Evolutionary conservation across 2,888 invertebrate species (phyloP).

Genomic region (Eupithecia subfuscata): DNA sequence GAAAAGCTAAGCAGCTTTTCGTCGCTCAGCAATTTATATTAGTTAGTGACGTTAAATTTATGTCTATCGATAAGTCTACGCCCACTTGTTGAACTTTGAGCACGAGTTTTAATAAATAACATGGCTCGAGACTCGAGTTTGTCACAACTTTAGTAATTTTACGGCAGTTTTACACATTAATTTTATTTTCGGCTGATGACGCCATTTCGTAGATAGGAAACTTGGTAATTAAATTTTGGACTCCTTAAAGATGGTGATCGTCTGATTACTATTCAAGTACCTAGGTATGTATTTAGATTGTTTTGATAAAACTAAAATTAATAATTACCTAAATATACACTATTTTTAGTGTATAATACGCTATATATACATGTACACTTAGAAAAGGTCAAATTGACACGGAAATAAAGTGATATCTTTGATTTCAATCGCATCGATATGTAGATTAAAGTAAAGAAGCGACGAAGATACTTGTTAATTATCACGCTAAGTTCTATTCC

Average conservation of each 20-base stretch:
- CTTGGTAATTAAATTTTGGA: constrained; percentile 21
- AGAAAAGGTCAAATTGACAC: too few relatives aligned
- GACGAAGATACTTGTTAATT: too few relatives aligned
- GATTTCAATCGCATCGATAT: too few relatives aligned
- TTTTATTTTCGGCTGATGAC: constrained; percentile 45
- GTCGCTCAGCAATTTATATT: constrained; percentile 1
- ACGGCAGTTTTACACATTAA: constrained; percentile 50
- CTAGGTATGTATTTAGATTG: too few relatives aligned
- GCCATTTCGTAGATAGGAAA: constrained; percentile 20
- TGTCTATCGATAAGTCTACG: constrained; percentile 3
- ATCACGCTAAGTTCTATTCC: too few relatives aligned
- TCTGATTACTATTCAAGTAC: too few relatives aligned
- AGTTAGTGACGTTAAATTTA: neutral
- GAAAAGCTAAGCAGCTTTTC: neutral
- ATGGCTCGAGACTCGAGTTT: constrained; percentile 32
- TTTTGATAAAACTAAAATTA: too few relatives aligned
- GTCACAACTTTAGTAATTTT: constrained; percentile 56
- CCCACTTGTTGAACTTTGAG: constrained; percentile 1
- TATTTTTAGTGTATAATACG: too few relatives aligned
- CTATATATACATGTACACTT: too few relatives aligned
- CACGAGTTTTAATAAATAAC: constrained; percentile 52
- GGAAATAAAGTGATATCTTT: too few relatives aligned
- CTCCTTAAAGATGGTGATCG: neutral
- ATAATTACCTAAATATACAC: too few relatives aligned
- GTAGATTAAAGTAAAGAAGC: too few relatives aligned